Conservation (phyloP, 2,113 vertebrate species). For the Ifrita kowaldi region DNA sequence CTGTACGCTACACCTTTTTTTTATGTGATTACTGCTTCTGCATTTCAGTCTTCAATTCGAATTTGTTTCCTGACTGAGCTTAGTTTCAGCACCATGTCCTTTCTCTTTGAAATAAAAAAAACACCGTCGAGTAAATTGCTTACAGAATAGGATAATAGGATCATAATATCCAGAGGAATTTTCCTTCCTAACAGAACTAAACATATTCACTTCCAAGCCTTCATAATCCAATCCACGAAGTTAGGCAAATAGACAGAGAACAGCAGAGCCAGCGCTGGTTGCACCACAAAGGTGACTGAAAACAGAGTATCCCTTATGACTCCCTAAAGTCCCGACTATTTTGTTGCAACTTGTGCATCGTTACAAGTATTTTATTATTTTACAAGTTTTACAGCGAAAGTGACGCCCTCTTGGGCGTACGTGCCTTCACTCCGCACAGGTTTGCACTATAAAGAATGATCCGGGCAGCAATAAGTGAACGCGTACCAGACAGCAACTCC, state of each 20-base stretch:
- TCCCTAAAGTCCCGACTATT: neutral
- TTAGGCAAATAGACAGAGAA: neutral
- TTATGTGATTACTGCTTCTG: neutral
- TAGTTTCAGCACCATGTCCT: neutral
- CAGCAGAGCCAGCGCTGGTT: accelerated
- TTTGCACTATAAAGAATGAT: neutral
- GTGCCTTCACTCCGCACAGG: neutral
- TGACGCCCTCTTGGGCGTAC: neutral
- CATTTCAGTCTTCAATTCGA: neutral
- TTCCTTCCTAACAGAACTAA: neutral
- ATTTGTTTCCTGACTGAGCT: neutral
- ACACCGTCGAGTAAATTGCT: neutral
- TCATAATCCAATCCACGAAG: neutral
- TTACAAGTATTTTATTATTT: neutral
- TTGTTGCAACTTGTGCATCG: neutral
- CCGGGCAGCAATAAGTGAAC: neutral
- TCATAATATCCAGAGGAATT: neutral
- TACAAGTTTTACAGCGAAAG: neutral
- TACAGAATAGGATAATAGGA: neutral
- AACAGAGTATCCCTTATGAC: neutral
- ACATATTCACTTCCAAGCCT: neutral
- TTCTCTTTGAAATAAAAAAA: neutral
- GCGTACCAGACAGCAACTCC: accelerated
- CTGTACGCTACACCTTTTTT: neutral
- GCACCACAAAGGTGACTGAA: neutral